Evolutionary conservation across 2,113 vertebrate genomes (phyloP), one percentile per base, ranked within the genome.

Genomic region (Caracal caracal): DNA sequence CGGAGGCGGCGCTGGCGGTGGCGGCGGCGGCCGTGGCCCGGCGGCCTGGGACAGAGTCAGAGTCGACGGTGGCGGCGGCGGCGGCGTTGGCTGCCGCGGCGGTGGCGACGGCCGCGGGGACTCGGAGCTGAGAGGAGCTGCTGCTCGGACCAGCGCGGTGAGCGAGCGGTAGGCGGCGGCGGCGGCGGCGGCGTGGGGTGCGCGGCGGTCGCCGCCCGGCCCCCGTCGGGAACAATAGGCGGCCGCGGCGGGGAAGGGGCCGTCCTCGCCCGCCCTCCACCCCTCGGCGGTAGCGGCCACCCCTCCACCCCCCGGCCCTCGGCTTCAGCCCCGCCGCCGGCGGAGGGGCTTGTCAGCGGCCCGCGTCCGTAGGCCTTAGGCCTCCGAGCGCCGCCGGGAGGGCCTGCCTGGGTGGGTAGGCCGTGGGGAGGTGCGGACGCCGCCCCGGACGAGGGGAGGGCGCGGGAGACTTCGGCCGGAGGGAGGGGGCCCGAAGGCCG

Each of bases 81-180:
- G 87, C 82, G 79, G 89, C 80, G 95, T 94, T 53, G 91, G 87
- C 97, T 79, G 97, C 96, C 88, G 90, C 81, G 83, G 96, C 93
- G 65, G 97, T 82, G 91, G 93, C 51, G 96, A 96, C 88, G 43
- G 85, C 96, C 93, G 93, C 88, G 30, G 98, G 97, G 94, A 95
- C 97, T 95, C 97, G 98, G 96, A 98, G 98, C 98, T 99, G 98
- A 98, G 98, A 98, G 98, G 98, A 98, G 98, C 97, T 90, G 96
- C 98, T 95, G 98, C 97, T 96, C 97, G 97, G 94, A 97, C 97
- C 98, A 97, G 97, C 97, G 98, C 98, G 99, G 98, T 99, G 97
- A 99, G 98, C 98, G 90, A 24, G 90, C 80, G 65, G 94, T 76
- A 84, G 90, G 88, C 1, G 37, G 68, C 68, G 66, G 70, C 10